Base-by-base conservation (phyloP, 2,888 invertebrate genomes). In the Synanthedon vespiformis region DNA sequence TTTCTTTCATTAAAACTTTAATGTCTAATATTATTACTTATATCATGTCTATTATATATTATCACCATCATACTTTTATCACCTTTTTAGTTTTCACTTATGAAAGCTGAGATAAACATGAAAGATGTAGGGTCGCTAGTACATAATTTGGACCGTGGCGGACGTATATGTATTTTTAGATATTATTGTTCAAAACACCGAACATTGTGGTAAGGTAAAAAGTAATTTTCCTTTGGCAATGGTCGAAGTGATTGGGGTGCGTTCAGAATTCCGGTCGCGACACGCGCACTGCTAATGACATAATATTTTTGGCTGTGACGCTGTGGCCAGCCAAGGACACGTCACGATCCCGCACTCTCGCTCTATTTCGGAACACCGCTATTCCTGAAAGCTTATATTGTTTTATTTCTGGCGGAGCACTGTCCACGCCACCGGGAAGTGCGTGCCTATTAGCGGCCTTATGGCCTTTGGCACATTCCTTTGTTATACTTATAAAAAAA, bases 301-400 rank as follows among this genome's bases (percentile, higher is more conserved):
- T 79, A 34, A 34, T 34, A 77, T 79, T 78, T 73, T 68, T 67
- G 67, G 74, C 74, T 64, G 68, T 63, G 67, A 62, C 56, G 61
- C 53, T 63, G 65, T 63, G 63, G 34, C 34, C 69, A 68, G 70
- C 72, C 82, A 83, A 85, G 84, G 85, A 77, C 83, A 64, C 79
- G 72, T 79, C 81, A 75, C 78, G 72, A 74, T 71, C 41, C 22
- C 74, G 72, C 69, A 68, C 67, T 51, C 41, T 62, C 59, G 66
- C 71, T 68, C 75, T 84, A 84, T 84, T 84, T 85, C 71, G 70
- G 72, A 34, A 71, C 64, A 59, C 70, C 66, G 66, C 80, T 81
- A 83, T 83, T 83, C 81, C 81, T 80, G 81, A 84, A 81, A 81
- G 77, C 82, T 79, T 75, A 81, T 80, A 83, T 84, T 83, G 82